Base-by-base conservation (phyloP, 2,797 vertebrate genomes). In the Garrulus glandarius region DNA sequence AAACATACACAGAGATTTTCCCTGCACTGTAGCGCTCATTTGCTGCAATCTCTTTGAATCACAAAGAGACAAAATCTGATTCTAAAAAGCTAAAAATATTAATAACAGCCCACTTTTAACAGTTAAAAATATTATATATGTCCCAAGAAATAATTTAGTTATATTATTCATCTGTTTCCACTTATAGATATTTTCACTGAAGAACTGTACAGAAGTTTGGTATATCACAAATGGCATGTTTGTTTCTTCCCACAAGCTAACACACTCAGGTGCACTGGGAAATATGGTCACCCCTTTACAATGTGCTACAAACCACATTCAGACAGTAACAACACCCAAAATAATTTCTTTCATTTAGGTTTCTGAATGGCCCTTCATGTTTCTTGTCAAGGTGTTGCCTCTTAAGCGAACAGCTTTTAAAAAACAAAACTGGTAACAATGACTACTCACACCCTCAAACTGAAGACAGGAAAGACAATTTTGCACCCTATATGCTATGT, bases 261-360 rank as follows among this genome's bases (percentile, higher is more conserved):
- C 6, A 74, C 0, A 0, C 16, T 55, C 27, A 17, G 7, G 11
- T 27, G 37, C 53, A 16, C 27, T 34, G 10, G 24, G 8, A 55
- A 71, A 80, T 52, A 30, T 0, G 1, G 59, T 47, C 30, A 79
- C 4, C 5, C 8, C 17, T 56, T 72, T 37, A 55, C 36, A 32
- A 9, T 30, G n/a, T 43, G 29, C 27, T 50, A 39, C 22, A 60
- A 80, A 63, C 7, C 34, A 75, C 39, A 16, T 11, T 19, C 5
- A 70, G n/a, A 41, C 1, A 47, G 15, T 20, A 68, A 52, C 16
- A 91, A 32, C 19, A 67, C 1, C 5, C 27, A 34, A 44, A 87
- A 32, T 23, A 3, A 46, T 17, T 79, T 15, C 21, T 64, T 52
- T 67, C 13, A 63, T 63, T 67, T 37, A 44, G 5, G 16, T 41